A percentile compares a stretch with the other conserved stretches of the same genome.
Evolutionary conservation across 2,797 vertebrate genomes (phyloP).

Genomic region (Threskiornis aethiopicus): DNA sequence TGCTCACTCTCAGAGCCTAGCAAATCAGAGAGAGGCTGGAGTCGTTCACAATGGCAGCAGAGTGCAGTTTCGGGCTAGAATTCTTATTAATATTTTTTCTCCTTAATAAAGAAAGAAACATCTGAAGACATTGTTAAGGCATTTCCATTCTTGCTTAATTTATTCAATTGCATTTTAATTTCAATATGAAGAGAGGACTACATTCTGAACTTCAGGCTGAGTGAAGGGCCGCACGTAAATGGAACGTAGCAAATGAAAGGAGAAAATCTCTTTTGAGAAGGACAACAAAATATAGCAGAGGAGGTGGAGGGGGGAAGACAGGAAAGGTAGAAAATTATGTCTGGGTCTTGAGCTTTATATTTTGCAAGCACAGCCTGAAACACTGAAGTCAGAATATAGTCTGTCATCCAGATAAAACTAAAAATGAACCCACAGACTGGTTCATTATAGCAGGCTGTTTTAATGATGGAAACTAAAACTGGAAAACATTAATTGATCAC

Average conservation of each 20-base stretch:
- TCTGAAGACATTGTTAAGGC: neutral
- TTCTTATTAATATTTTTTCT: slow-evolving; percentile 25
- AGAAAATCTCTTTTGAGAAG: neutral
- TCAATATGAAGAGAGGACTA: slow-evolving; percentile 32
- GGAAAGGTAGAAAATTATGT: neutral
- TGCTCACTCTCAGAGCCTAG: neutral
- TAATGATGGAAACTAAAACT: neutral
- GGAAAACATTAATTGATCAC: neutral
- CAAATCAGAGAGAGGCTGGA: neutral
- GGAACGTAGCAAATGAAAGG: slow-evolving; percentile 36
- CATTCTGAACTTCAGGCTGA: slow-evolving; percentile 56
- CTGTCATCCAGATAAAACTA: neutral
- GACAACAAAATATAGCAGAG: neutral
- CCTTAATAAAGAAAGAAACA: slow-evolving; percentile 8
- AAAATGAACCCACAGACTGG: neutral
- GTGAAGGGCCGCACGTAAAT: neutral
- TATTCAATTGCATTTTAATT: slow-evolving; percentile 60
- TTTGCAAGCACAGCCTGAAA: neutral
- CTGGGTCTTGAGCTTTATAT: neutral
- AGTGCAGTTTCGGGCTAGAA: neutral
- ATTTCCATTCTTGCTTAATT: slow-evolving; percentile 38
- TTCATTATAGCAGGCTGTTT: neutral
- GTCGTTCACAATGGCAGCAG: neutral
- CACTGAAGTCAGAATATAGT: neutral
- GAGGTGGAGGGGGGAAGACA: neutral